Evolutionary conservation across 2,797 vertebrate genomes (phyloP).

Genomic region (Poecilia wingei): DNA sequence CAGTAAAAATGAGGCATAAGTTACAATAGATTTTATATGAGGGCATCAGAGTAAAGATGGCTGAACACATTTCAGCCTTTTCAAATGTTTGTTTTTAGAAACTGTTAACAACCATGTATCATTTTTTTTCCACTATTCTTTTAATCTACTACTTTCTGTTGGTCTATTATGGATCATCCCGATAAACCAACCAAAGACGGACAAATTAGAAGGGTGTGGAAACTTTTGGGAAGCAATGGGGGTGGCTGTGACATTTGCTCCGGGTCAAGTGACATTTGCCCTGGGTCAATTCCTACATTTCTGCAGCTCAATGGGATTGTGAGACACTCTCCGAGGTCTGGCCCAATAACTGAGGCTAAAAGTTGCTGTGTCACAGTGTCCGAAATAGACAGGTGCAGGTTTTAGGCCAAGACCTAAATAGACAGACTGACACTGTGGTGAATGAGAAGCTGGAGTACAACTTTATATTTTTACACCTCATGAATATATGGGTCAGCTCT

Average conservation of each 20-base stretch:
- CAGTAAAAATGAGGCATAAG: background rate
- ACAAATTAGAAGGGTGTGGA: background rate
- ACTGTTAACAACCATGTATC: background rate
- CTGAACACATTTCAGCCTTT: background rate
- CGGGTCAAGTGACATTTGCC: background rate
- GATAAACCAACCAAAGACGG: background rate
- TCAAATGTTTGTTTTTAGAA: background rate
- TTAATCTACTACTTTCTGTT: background rate
- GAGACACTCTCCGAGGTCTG: background rate
- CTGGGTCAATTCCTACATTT: background rate
- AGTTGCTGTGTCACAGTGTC: background rate
- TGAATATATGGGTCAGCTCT: background rate
- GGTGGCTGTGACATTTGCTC: background rate
- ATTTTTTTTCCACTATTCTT: background rate
- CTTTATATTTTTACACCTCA: background rate
- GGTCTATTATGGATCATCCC: background rate
- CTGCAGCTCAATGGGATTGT: background rate
- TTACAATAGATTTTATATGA: background rate
- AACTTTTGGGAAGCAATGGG: background rate
- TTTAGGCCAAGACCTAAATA: background rate
- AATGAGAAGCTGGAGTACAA: slow-evolving; percentile 1
- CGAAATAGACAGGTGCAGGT: slow-evolving; percentile 6
- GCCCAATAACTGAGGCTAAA: background rate
- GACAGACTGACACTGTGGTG: background rate
- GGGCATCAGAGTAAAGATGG: background rate